These are phyloP conservation scores for Hirtodrosophila alboralis DNA, from an alignment of 2,888 invertebrate genomes.

Conservation along the genomic window DNA sequence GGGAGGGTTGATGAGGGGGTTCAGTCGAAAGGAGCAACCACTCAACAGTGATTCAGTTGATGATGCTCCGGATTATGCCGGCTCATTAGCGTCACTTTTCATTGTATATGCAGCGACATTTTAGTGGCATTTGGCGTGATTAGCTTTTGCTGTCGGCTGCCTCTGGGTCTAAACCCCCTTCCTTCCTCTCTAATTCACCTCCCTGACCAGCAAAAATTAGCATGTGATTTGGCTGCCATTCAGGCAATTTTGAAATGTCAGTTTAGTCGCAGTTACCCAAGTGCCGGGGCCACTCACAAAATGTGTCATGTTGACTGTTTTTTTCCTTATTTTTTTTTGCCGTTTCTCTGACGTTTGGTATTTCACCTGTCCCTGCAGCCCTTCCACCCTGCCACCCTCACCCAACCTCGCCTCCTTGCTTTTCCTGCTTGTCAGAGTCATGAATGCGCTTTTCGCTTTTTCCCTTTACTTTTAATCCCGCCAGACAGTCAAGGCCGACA, in stretches of 20 bases:
- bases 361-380: slow-evolving; percentile 27
- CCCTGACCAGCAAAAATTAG: slow-evolving; percentile 47
- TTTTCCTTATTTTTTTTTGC: slow-evolving; percentile 5
- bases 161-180: too few species aligned
- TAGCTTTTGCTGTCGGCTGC: too few species aligned
- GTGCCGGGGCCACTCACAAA: slow-evolving; percentile 32
- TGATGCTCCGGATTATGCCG: slow-evolving; percentile 52
- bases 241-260: slow-evolving; percentile 63
- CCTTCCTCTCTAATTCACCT: too few species aligned
- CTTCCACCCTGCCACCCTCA: neutral
- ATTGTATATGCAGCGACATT: slow-evolving; percentile 54
- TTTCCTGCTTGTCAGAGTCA: slow-evolving; percentile 25
- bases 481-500: slow-evolving; percentile 35
- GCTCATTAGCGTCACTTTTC: slow-evolving; percentile 71
- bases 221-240: slow-evolving; percentile 70
- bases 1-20: neutral
- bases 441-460: slow-evolving; percentile 56
- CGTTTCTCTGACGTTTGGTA: slow-evolving; percentile 26
- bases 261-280: slow-evolving; percentile 43
- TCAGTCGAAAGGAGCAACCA: neutral
- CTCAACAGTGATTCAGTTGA: slow-evolving; percentile 3
- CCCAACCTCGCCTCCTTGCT: too few species aligned
- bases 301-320: slow-evolving; percentile 52
- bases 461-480: slow-evolving; percentile 44
- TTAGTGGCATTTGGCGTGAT: slow-evolving; percentile 61